Evolutionary conservation across 2,113 vertebrate species (phyloP).

Genomic region (Brevimyrus niger): DNA sequence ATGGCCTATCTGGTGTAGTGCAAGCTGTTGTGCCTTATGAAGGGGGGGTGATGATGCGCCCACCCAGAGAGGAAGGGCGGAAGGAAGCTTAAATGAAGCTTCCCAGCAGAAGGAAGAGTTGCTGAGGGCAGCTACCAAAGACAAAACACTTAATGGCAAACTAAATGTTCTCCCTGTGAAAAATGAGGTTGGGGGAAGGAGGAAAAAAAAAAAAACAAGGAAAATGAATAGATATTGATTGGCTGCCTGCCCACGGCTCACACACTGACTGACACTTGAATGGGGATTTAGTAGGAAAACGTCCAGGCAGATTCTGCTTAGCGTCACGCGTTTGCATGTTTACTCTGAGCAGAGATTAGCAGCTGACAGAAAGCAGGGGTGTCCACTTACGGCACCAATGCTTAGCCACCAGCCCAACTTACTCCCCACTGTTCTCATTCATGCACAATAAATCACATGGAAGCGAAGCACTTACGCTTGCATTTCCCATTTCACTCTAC

Average conservation of each 20-base stretch:
- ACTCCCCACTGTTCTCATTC: conserved; percentile 5
- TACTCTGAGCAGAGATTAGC: conserved; percentile 1
- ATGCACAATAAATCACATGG: background rate
- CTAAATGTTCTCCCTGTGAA: background rate
- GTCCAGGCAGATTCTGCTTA: background rate
- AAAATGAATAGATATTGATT: background rate
- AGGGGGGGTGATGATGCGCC: background rate
- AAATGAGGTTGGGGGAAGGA: background rate
- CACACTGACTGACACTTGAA: background rate
- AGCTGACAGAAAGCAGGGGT: conserved; percentile 1
- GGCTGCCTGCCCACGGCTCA: background rate
- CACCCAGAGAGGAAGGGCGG: background rate
- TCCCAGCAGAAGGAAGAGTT: background rate
- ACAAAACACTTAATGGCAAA: background rate
- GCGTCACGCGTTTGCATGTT: background rate
- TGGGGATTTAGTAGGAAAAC: background rate
- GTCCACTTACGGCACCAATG: background rate
- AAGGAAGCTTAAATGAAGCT: background rate
- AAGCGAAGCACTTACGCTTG: background rate
- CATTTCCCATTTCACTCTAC: conserved; percentile 11
- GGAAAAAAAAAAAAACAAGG: background rate
- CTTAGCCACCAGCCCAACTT: background rate
- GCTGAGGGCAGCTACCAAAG: background rate
- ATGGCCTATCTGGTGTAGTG: background rate
- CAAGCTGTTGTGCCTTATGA: background rate